A percentile compares a stretch with the other conserved stretches of the same genome.
phyloP scores from a whole-genome alignment of 2,888 invertebrate species.

The Cabera pusaria region DNA sequence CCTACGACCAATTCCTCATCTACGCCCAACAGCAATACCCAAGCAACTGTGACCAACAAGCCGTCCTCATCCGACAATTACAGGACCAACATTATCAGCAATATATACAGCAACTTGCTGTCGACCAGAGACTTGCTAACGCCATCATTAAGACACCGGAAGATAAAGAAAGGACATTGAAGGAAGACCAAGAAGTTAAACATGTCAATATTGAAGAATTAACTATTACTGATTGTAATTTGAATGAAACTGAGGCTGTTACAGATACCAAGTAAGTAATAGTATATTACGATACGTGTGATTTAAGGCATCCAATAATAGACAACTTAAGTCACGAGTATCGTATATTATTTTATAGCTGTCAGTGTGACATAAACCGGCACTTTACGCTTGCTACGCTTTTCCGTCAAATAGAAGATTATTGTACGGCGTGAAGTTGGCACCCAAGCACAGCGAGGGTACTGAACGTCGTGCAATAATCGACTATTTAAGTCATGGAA shows the following conservation, averaged over 20 bases:
- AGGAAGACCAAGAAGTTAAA: constrained; percentile 30
- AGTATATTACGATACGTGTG: too few relatives aligned
- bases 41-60: constrained; percentile 95
- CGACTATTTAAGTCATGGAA: too few relatives aligned
- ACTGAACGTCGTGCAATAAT: too few relatives aligned
- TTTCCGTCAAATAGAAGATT: too few relatives aligned
- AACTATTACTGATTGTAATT: constrained; percentile 52
- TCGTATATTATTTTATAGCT: too few relatives aligned
- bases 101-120: constrained; percentile 96
- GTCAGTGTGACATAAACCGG: too few relatives aligned
- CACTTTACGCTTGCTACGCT: too few relatives aligned
- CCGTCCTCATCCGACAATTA: constrained; percentile 94
- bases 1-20: constrained; percentile 91
- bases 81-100: constrained; percentile 99
- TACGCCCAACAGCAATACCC: constrained; percentile 98
- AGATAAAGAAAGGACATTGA: constrained; percentile 38
- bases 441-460: too few relatives aligned
- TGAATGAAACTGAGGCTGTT: constrained; percentile 54
- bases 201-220: constrained; percentile 42
- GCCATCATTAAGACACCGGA: constrained; percentile 55
- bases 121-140: constrained; percentile 68
- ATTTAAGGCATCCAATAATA: too few relatives aligned
- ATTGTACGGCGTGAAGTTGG: too few relatives aligned
- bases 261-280: constrained; percentile 64
- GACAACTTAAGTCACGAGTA: too few relatives aligned